Evolutionary conservation across 2,888 invertebrate species (phyloP).

Genomic region (Drosophila yooni): DNA sequence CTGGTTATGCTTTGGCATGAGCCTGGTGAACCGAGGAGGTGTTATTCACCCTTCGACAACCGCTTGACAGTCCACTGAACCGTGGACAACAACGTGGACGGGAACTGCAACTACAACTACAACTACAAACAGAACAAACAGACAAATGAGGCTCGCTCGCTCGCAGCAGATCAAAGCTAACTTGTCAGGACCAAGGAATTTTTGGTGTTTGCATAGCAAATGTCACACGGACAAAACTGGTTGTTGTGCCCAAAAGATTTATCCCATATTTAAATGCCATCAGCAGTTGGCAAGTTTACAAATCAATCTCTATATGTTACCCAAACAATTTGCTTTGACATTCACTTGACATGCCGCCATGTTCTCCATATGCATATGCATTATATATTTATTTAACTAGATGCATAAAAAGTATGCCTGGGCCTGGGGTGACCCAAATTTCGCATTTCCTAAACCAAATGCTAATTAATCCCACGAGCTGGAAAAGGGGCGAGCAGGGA

Average conservation of each 20-base stretch:
- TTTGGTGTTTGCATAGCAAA: constrained; percentile 55
- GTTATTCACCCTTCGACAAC: constrained; percentile 52
- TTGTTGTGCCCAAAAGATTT: constrained; percentile 25
- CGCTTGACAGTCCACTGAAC: constrained; percentile 64
- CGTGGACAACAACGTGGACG: constrained; percentile 54
- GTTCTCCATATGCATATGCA: constrained; percentile 9
- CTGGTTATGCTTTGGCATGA: constrained; percentile 25
- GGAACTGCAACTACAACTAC: constrained; percentile 34
- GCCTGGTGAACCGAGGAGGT: constrained; percentile 31
- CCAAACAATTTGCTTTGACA: constrained; percentile 70
- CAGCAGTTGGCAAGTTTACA: constrained; percentile 54
- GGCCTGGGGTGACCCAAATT: constrained; percentile 44
- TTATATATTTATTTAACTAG: background rate
- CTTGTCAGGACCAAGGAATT: constrained; percentile 52
- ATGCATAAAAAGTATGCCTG: constrained; percentile 45
- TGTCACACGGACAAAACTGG: constrained; percentile 51
- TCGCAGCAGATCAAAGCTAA: constrained; percentile 59
- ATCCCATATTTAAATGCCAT: constrained; percentile 48
- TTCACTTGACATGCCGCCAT: constrained; percentile 70
- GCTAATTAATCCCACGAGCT: constrained; percentile 74
- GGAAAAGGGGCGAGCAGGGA: constrained; percentile 44
- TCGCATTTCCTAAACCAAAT: constrained; percentile 61
- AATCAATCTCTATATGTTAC: constrained; percentile 59
- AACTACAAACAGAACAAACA: constrained; percentile 56
- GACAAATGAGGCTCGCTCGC: constrained; percentile 44